Base-by-base conservation (phyloP, 2,113 vertebrate genomes). In the Arothron firmamentum region DNA sequence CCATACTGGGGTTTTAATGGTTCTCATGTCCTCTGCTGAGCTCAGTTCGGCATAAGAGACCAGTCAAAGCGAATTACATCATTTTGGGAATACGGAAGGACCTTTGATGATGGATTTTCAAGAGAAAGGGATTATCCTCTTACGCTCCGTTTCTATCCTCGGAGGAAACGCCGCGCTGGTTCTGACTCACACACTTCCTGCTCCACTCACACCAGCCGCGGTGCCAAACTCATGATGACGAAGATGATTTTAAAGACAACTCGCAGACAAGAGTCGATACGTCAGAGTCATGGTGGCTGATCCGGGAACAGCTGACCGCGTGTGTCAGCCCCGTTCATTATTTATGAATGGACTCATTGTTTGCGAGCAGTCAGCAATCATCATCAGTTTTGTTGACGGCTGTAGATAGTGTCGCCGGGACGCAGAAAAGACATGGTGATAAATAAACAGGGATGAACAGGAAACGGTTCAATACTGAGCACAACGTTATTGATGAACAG, bases 51-150 rank as follows among this genome's bases (percentile, higher is more conserved):
- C 52, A 65, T 11, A 47, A 19, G 23, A 65, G 57, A 47, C 45
- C 52, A 42, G 49, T 57, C 31, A 43, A 58, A 51, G 46, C 46
- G 59, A 79, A 75, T 68, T 57, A 75, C 64, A 77, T 67, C 38
- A 52, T 72, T 74, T 75, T 56, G 56, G 72, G 72, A 75, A 62
- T 55, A 61, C 71, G 60, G 46, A 57, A 41, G 61, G 20, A 60
- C 55, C 41, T 52, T 41, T 70, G 67, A 73, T 62, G 52, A 70
- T 59, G 61, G 59, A 68, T 78, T 75, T 80, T 64, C 59, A 49
- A 63, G 52, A 41, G 61, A 65, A 79, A 46, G 18, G 65, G 62
- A 77, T 79, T 70, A 81, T 72, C 73, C 63, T 63, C 51, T 78
- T 47, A 70, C 20, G 57, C 43, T 52, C 52, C 52, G 62, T 52